Evolutionary conservation across 2,888 invertebrate species (phyloP), one percentile per base, ranked within the genome.

Genomic region (Ametastegia equiseti): DNA sequence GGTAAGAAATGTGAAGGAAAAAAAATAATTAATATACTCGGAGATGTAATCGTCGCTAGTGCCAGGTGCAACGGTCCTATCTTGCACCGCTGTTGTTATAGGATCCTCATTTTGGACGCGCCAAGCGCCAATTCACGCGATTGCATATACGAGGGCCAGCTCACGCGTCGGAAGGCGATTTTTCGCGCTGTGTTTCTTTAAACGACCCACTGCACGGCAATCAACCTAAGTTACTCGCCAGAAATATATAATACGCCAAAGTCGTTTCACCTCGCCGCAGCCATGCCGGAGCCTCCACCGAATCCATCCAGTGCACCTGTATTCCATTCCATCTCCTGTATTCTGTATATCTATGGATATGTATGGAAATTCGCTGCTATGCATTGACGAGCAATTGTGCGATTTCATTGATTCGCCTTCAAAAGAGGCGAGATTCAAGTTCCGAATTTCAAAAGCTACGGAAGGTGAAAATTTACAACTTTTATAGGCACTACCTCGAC

Each of bases 171-270:
- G 15, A 63, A 4, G 69, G 23, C n/a, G 36, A 23, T 36, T 69
- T 39, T 69, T 69, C 69, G 69, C 69, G 42, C n/a, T 36, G 42
- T 69, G 11, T 42, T n/a, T 69, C n/a, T 39, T 69, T 69, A 69
- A 47, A 71, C 47, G 71, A 47, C 45, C 15, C 27, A 71, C 71
- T 71, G 42, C 71, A 47, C 71, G 71, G 71, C 71, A 71, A 71
- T 71, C 71, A 71, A 47, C 47, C 47, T 47, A 71, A 71, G 47
- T 71, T 71, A 71, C 71, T 30, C 33, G 11, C 15, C 27, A 45
- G 30, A 23, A 13, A 71, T 30, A 27, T 13, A 6, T 6, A n/a
- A 33, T 63, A 63, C 15, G 69, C 65, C 65, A 36, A 71, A 42
- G 23, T 71, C 27, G 27, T 47, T 71, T 71, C 36, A 69, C 63